Conservation (phyloP, 2,797 vertebrate species). For the Mastacembelus armatus region DNA sequence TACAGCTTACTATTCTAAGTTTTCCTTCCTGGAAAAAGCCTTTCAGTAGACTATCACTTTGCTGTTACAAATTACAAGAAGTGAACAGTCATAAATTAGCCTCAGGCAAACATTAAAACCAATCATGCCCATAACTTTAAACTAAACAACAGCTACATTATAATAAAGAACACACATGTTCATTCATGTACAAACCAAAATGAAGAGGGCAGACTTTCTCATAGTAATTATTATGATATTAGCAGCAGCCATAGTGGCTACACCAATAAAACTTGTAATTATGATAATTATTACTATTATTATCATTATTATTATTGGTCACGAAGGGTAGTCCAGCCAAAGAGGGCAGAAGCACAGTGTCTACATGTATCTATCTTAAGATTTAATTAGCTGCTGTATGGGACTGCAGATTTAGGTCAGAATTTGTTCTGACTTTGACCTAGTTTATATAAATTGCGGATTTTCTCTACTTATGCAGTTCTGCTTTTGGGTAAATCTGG, state of each 20-base stretch:
- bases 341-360: constrained; percentile 34
- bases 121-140: not conserved
- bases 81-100: constrained; percentile 2
- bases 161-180: constrained; percentile 27
- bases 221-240: constrained; percentile 49
- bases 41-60: not conserved
- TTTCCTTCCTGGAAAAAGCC: constrained; percentile 6
- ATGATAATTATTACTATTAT: constrained; percentile 51
- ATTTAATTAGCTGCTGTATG: constrained; percentile 67
- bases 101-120: constrained; percentile 9
- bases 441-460: constrained; percentile 56
- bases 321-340: constrained; percentile 31
- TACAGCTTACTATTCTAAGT: too few relatives aligned
- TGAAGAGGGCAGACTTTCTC: constrained; percentile 21
- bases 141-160: not conserved
- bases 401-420: constrained; percentile 70
- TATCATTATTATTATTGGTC: constrained; percentile 50
- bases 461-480: constrained; percentile 55
- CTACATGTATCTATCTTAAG: constrained; percentile 31
- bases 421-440: constrained; percentile 58
- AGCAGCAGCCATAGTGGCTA: constrained; percentile 18
- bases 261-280: constrained; percentile 41
- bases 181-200: constrained; percentile 31
- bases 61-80: constrained; percentile 3
- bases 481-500: constrained; percentile 51